Evolutionary conservation across 2,888 invertebrate species (phyloP), one percentile per base, ranked within the genome.

Genomic region (Cheilosia scutellata): DNA sequence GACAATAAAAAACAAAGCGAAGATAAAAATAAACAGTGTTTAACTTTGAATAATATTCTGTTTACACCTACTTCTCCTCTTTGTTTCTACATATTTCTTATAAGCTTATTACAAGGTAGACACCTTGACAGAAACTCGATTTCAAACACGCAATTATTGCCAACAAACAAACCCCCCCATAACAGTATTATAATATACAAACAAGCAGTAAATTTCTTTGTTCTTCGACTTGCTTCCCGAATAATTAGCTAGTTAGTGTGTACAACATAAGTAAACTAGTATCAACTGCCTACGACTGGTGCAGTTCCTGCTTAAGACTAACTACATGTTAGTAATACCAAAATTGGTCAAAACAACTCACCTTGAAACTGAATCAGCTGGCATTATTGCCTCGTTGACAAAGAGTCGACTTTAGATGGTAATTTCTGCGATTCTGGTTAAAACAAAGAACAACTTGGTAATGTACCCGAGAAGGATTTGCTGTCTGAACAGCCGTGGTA

Each of bases 291-390:
- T 37, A 37, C 37, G 37, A 11, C 37, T 37, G 44, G 40, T 70
- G 75, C 71, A 60, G 58, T 79, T 84, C 84, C 84, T 84, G 75
- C 62, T 82, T 66, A 6, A 20, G 60, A 42, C 29, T 68, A 66
- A 76, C 51, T 63, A 76, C 82, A 58, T 27, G n/a, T 9, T 27
- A 27, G 37, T 6, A 44, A 29, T 68, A 31, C 76, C 79, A 80
- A 86, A 86, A 58, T 72, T 77, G 86, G 80, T 53, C 11, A 68
- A 60, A 55, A 57, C 68, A 51, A 75, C 86, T 86, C 68, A 86
- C 86, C 86, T 86, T 80, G 86, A 86, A 80, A 82, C 53, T 25
- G 86, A 86, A 72, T 86, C 86, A 76, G 86, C 86, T 76, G 86
- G 86, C 86, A 86, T 86, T 51, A 68, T 16, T 86, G 79, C 86